Evolutionary conservation across 2,113 vertebrate species (phyloP).

Genomic region (Casuarius casuarius): DNA sequence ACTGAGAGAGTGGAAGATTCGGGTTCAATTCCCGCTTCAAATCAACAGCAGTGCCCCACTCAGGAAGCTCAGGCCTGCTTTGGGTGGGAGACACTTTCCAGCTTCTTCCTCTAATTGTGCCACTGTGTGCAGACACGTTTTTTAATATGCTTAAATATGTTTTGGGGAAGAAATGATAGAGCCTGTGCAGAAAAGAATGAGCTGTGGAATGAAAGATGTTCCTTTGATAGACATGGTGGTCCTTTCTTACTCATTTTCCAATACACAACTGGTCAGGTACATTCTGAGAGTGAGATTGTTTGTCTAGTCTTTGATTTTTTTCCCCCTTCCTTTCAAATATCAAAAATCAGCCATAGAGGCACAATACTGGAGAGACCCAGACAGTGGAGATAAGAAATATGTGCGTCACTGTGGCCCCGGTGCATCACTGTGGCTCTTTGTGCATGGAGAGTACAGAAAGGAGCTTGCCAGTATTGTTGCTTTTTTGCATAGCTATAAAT

Average conservation of each 20-base stretch:
- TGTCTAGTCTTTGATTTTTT: not conserved
- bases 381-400: not conserved
- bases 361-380: not conserved
- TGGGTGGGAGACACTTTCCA: not conserved
- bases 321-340: not conserved
- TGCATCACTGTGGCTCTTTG: not conserved
- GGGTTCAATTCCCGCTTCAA: rapidly evolving
- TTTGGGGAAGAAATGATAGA: not conserved
- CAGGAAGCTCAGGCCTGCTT: not conserved
- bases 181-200: not conserved
- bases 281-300: not conserved
- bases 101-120: not conserved
- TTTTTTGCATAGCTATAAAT: not conserved
- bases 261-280: not conserved
- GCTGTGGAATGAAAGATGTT: not conserved
- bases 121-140: not conserved
- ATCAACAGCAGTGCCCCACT: rapidly evolving
- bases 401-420: not conserved
- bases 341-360: not conserved
- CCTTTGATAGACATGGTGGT: not conserved
- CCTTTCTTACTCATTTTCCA: not conserved
- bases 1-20: rapidly evolving
- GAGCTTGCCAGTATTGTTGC: not conserved
- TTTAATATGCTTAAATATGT: not conserved
- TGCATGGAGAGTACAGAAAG: not conserved